Base-by-base conservation (phyloP, 2,888 invertebrate genomes). In the Bombyx huttoni region DNA sequence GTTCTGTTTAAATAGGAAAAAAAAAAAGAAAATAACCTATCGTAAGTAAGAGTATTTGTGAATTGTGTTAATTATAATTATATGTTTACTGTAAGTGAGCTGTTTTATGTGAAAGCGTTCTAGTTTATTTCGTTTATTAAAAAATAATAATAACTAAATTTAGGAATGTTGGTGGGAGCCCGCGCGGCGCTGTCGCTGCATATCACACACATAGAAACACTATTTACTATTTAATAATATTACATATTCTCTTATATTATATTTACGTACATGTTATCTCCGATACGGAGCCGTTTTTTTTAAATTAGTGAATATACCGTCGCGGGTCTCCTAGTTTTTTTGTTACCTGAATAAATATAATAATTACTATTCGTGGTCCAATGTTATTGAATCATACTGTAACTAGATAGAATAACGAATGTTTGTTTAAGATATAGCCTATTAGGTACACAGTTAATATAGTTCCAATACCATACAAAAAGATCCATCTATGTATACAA, bases 331-430 rank as follows among this genome's bases (percentile, higher is more conserved):
- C 65, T 61, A 58, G 51, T 76, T 73, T 85, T 84, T 87, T 87
- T 87, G 89, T 89, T 89, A 89, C 89, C 89, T 89, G 89, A 89
- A 81, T 87, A 81, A 65, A 82, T 85, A 85, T 79, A 84, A 81
- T 81, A 83, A 83, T 83, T 85, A 87, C 82, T 72, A 87, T 84
- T 75, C 81, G 89, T 85, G 89, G 89, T 89, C 89, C 89, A 89
- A 89, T 89, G 82, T 86, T 87, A 78, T 82, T 78, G 82, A 84
- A 85, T 82, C 86, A 84, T 82, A 84, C 83, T 81, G 76, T 76
- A 81, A 78, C 77, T 85, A 86, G 80, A 81, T 88, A 87, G 84
- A 69, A 75, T 75, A 82, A 72, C 66, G 63, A 75, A 73, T 69
- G 73, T 64, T 78, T 70, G 72, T 63, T 62, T 75, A 71, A 78